Percentiles rank a stretch among this genome's conserved stretches.
Evolutionary conservation across 1,140 invertebrate genomes (phyloP).

Genomic region (Bombus pascuorum): DNA sequence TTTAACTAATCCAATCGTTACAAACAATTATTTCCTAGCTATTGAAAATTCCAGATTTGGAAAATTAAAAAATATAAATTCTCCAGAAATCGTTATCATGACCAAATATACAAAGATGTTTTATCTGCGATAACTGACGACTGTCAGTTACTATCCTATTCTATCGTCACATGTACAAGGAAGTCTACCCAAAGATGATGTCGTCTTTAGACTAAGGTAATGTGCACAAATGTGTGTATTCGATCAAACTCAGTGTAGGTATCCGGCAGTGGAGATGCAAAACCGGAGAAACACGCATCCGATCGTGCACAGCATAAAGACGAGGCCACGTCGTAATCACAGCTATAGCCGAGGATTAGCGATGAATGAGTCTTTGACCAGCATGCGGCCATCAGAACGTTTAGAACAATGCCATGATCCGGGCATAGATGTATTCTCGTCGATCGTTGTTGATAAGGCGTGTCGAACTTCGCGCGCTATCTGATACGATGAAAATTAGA

Average conservation of each 20-base stretch:
- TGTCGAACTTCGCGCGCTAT: constrained; percentile 16
- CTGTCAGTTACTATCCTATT: neutral
- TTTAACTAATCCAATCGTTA: too few relatives aligned
- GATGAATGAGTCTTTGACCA: constrained; percentile 37
- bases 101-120: too few relatives aligned
- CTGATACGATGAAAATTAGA: constrained; percentile 31
- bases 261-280: neutral
- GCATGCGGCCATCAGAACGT: constrained; percentile 44
- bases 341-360: constrained; percentile 36
- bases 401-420: constrained; percentile 37
- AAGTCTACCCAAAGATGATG: neutral
- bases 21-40: too few relatives aligned
- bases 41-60: too few relatives aligned
- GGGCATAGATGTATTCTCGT: constrained; percentile 41
- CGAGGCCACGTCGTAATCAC: constrained; percentile 25
- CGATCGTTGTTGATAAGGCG: constrained; percentile 52
- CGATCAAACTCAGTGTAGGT: neutral
- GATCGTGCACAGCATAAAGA: constrained; percentile 12
- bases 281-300: neutral
- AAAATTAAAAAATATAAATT: too few relatives aligned
- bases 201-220: neutral
- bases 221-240: neutral
- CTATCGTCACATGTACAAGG: neutral
- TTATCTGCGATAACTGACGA: too few relatives aligned
- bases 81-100: too few relatives aligned